Conservation (phyloP, 2,888 invertebrate species). For the Bhutanitis thaidina region DNA sequence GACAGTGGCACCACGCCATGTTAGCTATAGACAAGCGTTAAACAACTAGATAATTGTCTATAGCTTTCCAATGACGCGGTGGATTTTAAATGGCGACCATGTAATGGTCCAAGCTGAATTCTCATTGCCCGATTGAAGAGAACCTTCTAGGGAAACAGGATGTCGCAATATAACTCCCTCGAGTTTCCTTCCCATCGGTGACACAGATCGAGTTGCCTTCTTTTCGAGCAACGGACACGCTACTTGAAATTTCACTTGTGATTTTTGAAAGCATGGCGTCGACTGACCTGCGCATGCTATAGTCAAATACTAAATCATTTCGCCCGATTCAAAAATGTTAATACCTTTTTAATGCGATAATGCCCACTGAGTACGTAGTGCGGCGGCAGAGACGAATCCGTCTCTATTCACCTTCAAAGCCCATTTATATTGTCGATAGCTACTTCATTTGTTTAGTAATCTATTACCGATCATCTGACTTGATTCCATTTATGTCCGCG, state of each 20-base stretch:
- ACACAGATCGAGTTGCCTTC: background rate
- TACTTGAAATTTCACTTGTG: conserved; percentile 23
- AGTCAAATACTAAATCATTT: conserved; percentile 23
- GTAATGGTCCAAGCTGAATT: conserved; percentile 13
- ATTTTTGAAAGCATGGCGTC: conserved; percentile 31
- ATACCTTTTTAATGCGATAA: conserved; percentile 22
- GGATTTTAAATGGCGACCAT: conserved; percentile 8
- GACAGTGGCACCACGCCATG: conserved; percentile 32
- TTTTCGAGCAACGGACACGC: conserved; percentile 16
- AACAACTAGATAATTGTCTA: conserved; percentile 6
- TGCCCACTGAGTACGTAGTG: conserved; percentile 37
- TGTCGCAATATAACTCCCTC: no score
- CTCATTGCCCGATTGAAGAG: conserved; percentile 13
- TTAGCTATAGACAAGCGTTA: conserved; percentile 10
- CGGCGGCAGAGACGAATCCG: conserved; percentile 37
- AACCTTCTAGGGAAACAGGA: background rate
- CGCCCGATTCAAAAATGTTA: conserved; percentile 28
- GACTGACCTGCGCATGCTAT: conserved; percentile 35
- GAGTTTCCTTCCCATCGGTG: background rate
- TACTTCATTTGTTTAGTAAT: conserved; percentile 47
- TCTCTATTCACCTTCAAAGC: conserved; percentile 29
- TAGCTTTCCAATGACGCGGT: conserved; percentile 5
- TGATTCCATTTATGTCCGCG: conserved; percentile 64
- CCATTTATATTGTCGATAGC: conserved; percentile 29
- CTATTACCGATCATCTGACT: conserved; percentile 64